phyloP scores from a whole-genome alignment of 1,140 invertebrate species.

The Hyposmocoma kahamanoa region DNA sequence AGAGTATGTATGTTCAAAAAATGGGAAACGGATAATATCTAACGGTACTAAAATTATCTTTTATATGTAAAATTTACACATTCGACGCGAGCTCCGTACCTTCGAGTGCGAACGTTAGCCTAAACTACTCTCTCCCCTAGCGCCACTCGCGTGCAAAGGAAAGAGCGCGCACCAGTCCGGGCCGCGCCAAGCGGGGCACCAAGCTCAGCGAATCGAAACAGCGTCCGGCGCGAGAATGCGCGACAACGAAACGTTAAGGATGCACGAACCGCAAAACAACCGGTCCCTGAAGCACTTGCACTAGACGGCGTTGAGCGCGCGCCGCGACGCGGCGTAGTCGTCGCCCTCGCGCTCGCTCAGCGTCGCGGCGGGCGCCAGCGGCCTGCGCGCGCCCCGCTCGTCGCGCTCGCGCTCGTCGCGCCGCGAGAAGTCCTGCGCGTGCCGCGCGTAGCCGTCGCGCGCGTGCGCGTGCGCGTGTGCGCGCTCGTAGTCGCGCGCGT shows the following conservation, averaged over 20 bases:
- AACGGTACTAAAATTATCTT: slow-evolving; percentile 67
- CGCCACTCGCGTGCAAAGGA: not conserved
- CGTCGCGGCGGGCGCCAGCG: slow-evolving; percentile 8
- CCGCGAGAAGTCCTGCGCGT: slow-evolving; percentile 10
- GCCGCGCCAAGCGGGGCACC: slow-evolving; percentile 38
- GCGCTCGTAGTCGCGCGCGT: slow-evolving; percentile 40
- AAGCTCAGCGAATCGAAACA: slow-evolving; percentile 50
- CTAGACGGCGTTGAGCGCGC: slow-evolving; percentile 59
- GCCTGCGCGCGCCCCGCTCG: slow-evolving; percentile 37
- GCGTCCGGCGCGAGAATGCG: slow-evolving; percentile 18
- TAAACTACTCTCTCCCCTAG: slow-evolving; percentile 10
- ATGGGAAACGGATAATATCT: slow-evolving; percentile 70
- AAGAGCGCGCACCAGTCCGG: not conserved
- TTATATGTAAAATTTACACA: slow-evolving; percentile 65
- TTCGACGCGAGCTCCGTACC: slow-evolving; percentile 39
- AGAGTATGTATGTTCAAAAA: slow-evolving; percentile 66
- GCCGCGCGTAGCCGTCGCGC: slow-evolving; percentile 38
- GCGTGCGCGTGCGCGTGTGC: slow-evolving; percentile 43
- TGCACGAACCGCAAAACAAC: slow-evolving; percentile 27
- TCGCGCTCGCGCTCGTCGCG: slow-evolving; percentile 10
- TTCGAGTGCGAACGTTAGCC: slow-evolving; percentile 13
- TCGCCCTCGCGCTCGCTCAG: slow-evolving; percentile 46
- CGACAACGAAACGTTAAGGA: slow-evolving; percentile 20
- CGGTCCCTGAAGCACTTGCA: slow-evolving; percentile 18
- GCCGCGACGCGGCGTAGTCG: slow-evolving; percentile 61